phyloP scores from a whole-genome alignment of 2,888 invertebrate species.

The Melanophora roralis region DNA sequence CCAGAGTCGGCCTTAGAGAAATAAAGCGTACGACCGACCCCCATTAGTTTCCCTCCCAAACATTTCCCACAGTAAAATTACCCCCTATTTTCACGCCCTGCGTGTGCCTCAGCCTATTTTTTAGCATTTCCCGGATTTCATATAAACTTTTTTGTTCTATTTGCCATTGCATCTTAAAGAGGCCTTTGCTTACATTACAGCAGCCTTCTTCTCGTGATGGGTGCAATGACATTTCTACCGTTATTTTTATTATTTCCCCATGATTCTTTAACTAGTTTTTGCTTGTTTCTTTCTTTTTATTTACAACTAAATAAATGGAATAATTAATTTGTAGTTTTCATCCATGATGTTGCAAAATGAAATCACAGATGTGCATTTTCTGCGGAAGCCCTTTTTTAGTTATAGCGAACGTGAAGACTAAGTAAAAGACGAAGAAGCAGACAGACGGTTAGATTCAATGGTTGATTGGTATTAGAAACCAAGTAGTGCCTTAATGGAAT shows the following conservation, averaged over 20 bases:
- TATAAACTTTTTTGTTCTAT: not conserved
- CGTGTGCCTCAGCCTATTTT: no score
- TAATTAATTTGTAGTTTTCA: slow-evolving; percentile 54
- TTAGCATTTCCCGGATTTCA: slow-evolving; percentile 5
- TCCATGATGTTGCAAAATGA: not conserved
- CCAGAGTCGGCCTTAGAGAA: no score
- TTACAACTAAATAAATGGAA: slow-evolving; percentile 24
- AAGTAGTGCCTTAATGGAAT: slow-evolving; percentile 24
- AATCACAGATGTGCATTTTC: slow-evolving; percentile 39
- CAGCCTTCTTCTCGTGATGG: slow-evolving; percentile 4
- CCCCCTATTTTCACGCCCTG: no score
- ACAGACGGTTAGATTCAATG: not conserved
- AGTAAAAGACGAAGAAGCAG: not conserved
- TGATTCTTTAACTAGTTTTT: slow-evolving; percentile 7
- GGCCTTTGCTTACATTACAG: not conserved
- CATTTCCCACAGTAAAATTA: no score
- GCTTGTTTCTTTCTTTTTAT: not conserved
- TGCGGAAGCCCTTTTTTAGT: slow-evolving; percentile 55
- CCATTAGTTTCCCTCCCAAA: no score
- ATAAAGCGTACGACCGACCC: no score
- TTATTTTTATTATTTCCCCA: slow-evolving; percentile 44
- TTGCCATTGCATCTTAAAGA: not conserved
- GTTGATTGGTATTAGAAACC: slow-evolving; percentile 1
- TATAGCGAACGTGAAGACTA: no score
- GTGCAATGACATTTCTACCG: slow-evolving; percentile 50